Conservation (phyloP, 2,797 vertebrate genomes). For the Spatula clypeata region DNA sequence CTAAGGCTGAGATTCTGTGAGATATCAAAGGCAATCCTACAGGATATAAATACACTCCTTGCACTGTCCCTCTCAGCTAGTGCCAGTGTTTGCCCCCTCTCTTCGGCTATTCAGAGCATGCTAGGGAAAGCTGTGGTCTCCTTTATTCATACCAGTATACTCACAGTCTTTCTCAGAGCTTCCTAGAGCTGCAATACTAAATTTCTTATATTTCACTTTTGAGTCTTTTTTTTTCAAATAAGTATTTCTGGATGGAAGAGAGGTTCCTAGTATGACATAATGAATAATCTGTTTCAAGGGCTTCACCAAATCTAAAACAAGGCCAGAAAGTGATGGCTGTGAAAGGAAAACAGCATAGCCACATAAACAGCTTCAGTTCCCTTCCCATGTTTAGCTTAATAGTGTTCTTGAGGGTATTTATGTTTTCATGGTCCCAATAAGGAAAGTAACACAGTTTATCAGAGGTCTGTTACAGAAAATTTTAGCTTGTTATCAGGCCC, state of each 20-base stretch:
- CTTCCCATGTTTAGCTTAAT: slow-evolving; percentile 4
- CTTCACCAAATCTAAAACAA: neutral
- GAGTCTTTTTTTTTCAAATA: neutral
- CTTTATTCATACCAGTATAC: neutral
- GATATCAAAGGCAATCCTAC: neutral
- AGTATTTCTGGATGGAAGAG: neutral
- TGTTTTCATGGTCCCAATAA: neutral
- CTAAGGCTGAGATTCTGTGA: neutral
- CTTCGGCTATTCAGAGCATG: neutral
- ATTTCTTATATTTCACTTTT: neutral
- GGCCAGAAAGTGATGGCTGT: neutral
- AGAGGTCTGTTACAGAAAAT: neutral
- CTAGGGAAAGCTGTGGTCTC: neutral
- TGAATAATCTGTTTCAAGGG: neutral
- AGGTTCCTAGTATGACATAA: neutral
- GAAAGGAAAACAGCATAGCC: neutral
- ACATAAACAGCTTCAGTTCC: neutral
- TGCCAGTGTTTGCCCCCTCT: neutral
- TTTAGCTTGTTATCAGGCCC: neutral
- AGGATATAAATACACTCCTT: neutral
- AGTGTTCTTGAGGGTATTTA: slow-evolving; percentile 24
- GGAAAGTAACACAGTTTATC: neutral
- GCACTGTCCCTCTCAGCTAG: neutral
- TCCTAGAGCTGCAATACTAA: neutral
- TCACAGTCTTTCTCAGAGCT: neutral